These are phyloP conservation scores for Picus viridis DNA, from an alignment of 2,797 vertebrate genomes.

Conservation along the genomic window DNA sequence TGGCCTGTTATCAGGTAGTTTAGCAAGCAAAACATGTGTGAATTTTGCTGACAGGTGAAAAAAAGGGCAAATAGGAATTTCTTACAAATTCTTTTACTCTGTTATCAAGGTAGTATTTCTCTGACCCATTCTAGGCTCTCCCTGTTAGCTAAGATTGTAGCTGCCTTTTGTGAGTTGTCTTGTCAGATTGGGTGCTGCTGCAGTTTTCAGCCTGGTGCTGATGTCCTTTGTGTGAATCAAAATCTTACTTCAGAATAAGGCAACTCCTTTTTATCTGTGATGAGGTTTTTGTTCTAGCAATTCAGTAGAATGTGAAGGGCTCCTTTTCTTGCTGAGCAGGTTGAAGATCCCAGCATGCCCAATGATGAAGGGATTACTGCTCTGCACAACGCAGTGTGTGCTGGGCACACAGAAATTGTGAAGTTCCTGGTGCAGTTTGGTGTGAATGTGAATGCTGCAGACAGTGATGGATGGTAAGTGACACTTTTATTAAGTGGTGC, in stretches of 20 bases:
- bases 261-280: neutral
- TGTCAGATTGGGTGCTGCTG: neutral
- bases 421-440: constrained; percentile 97
- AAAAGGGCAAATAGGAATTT: neutral
- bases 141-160: neutral
- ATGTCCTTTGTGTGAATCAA: accelerated
- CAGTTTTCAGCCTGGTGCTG: neutral
- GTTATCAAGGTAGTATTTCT: neutral
- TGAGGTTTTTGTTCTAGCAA: neutral
- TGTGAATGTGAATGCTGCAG: constrained; percentile 95
- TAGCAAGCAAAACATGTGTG: neutral
- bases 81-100: neutral
- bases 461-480: constrained; percentile 95
- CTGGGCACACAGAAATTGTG: constrained; percentile 94
- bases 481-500: neutral
- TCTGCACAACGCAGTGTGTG: constrained; percentile 95
- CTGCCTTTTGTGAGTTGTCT: neutral
- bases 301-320: neutral
- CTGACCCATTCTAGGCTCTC: neutral
- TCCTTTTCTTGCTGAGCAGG: constrained; percentile 76
- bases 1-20: neutral
- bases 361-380: constrained; percentile 98
- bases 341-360: constrained; percentile 94
- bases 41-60: neutral
- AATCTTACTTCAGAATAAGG: neutral